phyloP scores from a whole-genome alignment of 23 tunicate genomes.

The Diplosoma virens region DNA sequence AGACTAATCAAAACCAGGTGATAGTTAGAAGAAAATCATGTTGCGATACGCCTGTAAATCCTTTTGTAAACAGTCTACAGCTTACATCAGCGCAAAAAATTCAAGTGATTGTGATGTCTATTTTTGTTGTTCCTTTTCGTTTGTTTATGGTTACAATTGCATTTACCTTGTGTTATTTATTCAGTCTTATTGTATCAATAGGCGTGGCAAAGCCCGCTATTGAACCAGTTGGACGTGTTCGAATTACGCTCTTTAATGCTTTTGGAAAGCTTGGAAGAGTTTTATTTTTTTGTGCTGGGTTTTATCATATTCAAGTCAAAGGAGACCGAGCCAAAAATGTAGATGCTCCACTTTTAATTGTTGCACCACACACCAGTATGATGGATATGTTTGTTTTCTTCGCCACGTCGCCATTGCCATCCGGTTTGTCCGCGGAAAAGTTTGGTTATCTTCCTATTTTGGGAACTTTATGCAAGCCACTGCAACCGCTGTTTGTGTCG shows the following conservation, averaged over 20 bases:
- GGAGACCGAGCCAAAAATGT: slow-evolving; percentile 33
- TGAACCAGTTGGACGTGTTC: slow-evolving; percentile 15
- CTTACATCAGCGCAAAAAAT: slow-evolving; percentile 13
- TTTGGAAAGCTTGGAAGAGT: slow-evolving; percentile 34
- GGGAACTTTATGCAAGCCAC: slow-evolving; percentile 56
- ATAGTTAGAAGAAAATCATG: slow-evolving; percentile 27
- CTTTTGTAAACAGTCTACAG: slow-evolving; percentile 32
- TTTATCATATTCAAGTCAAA: slow-evolving; percentile 29
- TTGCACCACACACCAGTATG: slow-evolving; percentile 52
- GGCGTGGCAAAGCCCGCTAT: not conserved
- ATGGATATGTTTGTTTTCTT: slow-evolving; percentile 40
- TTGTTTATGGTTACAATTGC: not conserved
- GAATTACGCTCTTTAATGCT: not conserved
- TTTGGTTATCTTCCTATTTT: slow-evolving; percentile 36
- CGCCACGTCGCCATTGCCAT: slow-evolving; percentile 19
- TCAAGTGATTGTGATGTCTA: slow-evolving; percentile 24
- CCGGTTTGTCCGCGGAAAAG: slow-evolving; percentile 45
- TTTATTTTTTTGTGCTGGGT: slow-evolving; percentile 28
- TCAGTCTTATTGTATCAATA: not conserved
- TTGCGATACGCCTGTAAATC: slow-evolving; percentile 35
- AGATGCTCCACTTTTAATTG: slow-evolving; percentile 55
- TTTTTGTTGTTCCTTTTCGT: slow-evolving; percentile 19
- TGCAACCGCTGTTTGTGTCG: slow-evolving; percentile 60
- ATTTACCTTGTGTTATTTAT: not conserved
- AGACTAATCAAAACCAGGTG: not conserved